Evolutionary conservation across 2,113 vertebrate species (phyloP).

Genomic region (Bufo gargarizans): DNA sequence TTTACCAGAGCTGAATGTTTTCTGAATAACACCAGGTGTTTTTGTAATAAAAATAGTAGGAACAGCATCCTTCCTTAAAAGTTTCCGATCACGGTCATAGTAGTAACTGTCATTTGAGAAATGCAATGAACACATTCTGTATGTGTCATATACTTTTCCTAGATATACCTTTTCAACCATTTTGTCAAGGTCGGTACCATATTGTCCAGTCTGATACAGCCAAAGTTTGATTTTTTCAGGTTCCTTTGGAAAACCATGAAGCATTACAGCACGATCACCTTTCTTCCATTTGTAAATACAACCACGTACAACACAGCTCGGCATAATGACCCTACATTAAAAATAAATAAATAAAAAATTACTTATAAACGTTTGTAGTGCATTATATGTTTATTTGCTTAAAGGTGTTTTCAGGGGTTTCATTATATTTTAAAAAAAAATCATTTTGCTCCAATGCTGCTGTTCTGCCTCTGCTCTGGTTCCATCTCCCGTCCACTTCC

Average conservation of each 20-base stretch:
- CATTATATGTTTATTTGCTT: too few relatives aligned
- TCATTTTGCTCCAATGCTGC: too few relatives aligned
- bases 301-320: not conserved
- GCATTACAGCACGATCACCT: not conserved
- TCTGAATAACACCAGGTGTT: not conserved
- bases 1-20: not conserved
- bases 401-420: too few relatives aligned
- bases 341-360: not conserved
- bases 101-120: not conserved
- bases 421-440: too few relatives aligned
- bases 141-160: not conserved
- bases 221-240: conserved; percentile 1
- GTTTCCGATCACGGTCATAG: not conserved
- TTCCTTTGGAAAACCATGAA: conserved; percentile 9
- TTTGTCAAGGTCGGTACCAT: not conserved
- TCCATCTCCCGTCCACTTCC: too few relatives aligned
- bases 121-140: conserved; percentile 1
- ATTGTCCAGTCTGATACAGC: not conserved
- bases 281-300: not conserved
- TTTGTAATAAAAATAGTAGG: not conserved
- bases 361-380: too few relatives aligned
- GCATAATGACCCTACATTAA: not conserved
- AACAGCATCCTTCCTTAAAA: not conserved
- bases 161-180: not conserved
- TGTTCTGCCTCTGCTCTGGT: too few relatives aligned